These are phyloP conservation scores for Palythoa grandiflora DNA, from an alignment of 92 coral and sea anemone genomes.

Conservation along the genomic window DNA sequence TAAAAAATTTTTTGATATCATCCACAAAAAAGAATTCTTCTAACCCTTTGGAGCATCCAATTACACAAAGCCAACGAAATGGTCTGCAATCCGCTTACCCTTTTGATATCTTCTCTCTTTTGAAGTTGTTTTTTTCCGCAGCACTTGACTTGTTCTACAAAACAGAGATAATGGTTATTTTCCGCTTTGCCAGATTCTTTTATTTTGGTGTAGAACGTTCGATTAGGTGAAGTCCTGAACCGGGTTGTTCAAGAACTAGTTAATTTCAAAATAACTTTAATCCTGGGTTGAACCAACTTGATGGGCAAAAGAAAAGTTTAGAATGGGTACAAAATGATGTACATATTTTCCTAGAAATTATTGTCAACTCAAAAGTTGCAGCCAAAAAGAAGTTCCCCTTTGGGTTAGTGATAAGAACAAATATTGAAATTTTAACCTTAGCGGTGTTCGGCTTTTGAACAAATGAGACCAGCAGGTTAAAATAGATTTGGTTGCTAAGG, in stretches of 20 bases:
- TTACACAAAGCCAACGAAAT: not conserved
- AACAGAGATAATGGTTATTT: not conserved
- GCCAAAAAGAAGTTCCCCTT: too few species aligned
- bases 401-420: too few species aligned
- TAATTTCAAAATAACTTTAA: too few species aligned
- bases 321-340: too few species aligned
- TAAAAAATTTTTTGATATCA: not conserved
- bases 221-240: constrained; percentile 9
- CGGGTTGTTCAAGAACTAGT: too few species aligned
- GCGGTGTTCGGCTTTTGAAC: too few species aligned
- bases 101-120: not conserved
- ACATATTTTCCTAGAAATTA: too few species aligned
- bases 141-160: not conserved
- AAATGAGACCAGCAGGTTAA: not conserved
- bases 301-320: too few species aligned
- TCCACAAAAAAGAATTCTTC: not conserved
- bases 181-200: not conserved
- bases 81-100: not conserved
- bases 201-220: not conserved
- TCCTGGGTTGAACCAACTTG: too few species aligned
- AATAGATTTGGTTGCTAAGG: not conserved
- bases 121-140: not conserved
- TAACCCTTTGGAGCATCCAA: not conserved
- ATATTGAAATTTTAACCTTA: too few species aligned
- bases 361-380: too few species aligned